Evolutionary conservation across 2,113 vertebrate genomes (phyloP).

Genomic region (Oreochromis aureus): DNA sequence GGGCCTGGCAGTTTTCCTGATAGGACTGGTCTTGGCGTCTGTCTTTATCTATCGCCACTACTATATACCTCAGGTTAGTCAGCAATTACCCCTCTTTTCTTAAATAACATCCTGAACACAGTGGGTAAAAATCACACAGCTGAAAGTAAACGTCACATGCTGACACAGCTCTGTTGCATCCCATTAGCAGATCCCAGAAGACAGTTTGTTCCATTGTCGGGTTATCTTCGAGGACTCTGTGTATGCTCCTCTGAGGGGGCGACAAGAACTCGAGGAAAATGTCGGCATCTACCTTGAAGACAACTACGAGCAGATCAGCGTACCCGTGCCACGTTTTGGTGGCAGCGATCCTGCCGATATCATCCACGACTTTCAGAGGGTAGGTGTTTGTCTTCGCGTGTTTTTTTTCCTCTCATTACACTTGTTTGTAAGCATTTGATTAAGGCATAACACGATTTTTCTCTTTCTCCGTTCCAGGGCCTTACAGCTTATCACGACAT

Average conservation of each 20-base stretch:
- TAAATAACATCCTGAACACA: background rate
- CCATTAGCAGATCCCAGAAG: conserved; percentile 76
- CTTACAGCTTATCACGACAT: conserved; percentile 92
- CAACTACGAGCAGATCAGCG: conserved; percentile 88
- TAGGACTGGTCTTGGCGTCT: conserved; percentile 81
- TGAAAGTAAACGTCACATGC: background rate
- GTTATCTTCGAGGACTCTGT: conserved; percentile 84
- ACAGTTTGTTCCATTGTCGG: conserved; percentile 87
- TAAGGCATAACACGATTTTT: background rate
- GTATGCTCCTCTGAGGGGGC: conserved; percentile 74
- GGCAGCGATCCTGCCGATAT: conserved; percentile 89
- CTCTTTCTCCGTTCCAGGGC: conserved; percentile 63
- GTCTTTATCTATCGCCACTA: conserved; percentile 88
- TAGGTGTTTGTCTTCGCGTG: conserved; percentile 43
- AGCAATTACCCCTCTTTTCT: background rate
- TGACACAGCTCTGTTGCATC: conserved; percentile 9
- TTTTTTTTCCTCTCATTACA: background rate
- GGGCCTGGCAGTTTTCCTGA: conserved; percentile 80
- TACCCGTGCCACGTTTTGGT: conserved; percentile 86
- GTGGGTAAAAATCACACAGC: background rate
- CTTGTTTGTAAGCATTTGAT: background rate
- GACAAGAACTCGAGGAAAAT: conserved; percentile 86
- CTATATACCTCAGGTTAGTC: conserved; percentile 82
- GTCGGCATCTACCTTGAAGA: conserved; percentile 88
- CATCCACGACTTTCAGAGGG: conserved; percentile 91